Percentiles rank a stretch among this genome's conserved stretches.
These are phyloP conservation scores for Chymomyza costata DNA, from an alignment of 1,140 invertebrate genomes.

Conservation along the genomic window DNA sequence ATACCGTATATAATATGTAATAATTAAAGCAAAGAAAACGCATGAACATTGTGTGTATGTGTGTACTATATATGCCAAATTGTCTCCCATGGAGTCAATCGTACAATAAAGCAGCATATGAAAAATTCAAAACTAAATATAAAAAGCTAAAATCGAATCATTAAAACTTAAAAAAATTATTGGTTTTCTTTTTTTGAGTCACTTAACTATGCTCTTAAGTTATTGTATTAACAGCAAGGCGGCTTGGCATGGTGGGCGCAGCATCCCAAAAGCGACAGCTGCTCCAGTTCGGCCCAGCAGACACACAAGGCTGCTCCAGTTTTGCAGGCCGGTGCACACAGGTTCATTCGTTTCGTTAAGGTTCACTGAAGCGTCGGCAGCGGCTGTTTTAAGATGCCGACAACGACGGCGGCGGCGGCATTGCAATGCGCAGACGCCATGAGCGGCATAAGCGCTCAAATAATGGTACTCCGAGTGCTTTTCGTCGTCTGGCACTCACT, in stretches of 20 bases:
- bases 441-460: conserved; percentile 31
- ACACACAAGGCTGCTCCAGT: conserved; percentile 48
- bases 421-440: conserved; percentile 40
- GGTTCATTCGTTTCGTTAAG: conserved; percentile 24
- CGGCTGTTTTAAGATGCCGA: no score
- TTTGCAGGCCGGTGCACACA: conserved; percentile 8
- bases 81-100: conserved; percentile 61
- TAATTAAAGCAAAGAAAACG: conserved; percentile 38
- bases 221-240: conserved; percentile 28
- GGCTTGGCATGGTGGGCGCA: conserved; percentile 17
- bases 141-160: conserved; percentile 24
- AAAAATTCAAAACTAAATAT: conserved; percentile 36
- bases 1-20: no score
- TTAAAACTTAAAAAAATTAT: conserved; percentile 30
- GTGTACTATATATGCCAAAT: conserved; percentile 32
- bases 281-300: background rate
- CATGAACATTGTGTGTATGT: conserved; percentile 37
- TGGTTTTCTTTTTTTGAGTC: no score
- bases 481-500: conserved; percentile 31
- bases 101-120: conserved; percentile 60
- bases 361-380: conserved; percentile 1
- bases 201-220: conserved; percentile 38
- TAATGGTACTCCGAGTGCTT: conserved; percentile 20
- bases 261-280: conserved; percentile 12
- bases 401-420: background rate